Base-by-base conservation (phyloP, 2,797 vertebrate genomes). In the Urocyon cinereoargenteus region DNA sequence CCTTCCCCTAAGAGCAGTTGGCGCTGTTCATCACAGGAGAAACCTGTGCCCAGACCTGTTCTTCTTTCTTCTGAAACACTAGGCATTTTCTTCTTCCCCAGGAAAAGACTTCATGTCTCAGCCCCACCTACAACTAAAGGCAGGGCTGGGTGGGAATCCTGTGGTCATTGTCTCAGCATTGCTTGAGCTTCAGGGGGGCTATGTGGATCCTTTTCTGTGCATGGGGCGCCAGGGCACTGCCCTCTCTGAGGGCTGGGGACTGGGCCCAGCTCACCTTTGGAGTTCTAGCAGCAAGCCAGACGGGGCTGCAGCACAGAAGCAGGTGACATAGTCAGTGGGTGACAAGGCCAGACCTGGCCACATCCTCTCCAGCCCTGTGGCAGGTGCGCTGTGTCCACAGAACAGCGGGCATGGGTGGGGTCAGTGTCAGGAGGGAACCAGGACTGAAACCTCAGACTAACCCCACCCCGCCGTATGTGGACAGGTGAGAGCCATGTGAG, bases 131-230 rank as follows among this genome's bases (percentile, higher is more conserved):
- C 64, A 36, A 6, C 49, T 51, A 4, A 40, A 72, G 92, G 40
- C n/a, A 0, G 0, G 5, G 5, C 15, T 1, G 10, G 22, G 12
- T 8, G 26, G 66, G 84, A 53, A 14, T 3, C 16, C n/a, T 16
- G 12, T 3, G 19, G 19, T 31, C 19, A 1, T 36, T 7, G 4
- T 84, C 78, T 78, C 70, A 24, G n/a, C 18, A 0, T 18, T 16
- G 8, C 66, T 64, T 8, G 2, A 31, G 18, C 45, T 19, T 28
- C 7, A 8, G 68, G 40, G 57, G 40, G 49, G 12, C 24, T 8
- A 2, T 49, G 9, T 22, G 59, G 57, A 1, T 11, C 68, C 10
- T 0, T 28, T 18, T 78, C 79, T 62, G 62, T 6, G 9, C 3
- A 0, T 5, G 21, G 6, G 10, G 15, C 66, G 3, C 70, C 34